Percentiles rank a stretch among this genome's conserved stretches.
phyloP scores from a whole-genome alignment of 1,140 invertebrate genomes.

The Drosophila orosa region DNA sequence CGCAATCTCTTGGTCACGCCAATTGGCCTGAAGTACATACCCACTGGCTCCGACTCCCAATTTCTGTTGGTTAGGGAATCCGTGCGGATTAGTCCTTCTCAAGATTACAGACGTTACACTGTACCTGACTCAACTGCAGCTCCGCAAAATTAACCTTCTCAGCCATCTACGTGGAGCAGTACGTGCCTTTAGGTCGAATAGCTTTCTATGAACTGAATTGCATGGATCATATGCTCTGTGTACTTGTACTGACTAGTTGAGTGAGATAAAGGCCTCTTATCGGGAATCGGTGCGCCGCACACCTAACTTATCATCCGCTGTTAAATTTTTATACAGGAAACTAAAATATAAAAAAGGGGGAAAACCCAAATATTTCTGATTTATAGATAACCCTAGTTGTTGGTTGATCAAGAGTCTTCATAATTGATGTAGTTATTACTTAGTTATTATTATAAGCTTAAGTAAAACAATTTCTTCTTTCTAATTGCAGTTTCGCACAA shows the following conservation, averaged over 20 bases:
- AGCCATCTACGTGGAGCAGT: constrained; percentile 2
- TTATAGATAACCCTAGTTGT: too few species aligned
- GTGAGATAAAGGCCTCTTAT: constrained; percentile 30
- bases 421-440: too few species aligned
- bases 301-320: background rate
- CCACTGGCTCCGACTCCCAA: constrained; percentile 11
- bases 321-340: background rate
- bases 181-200: background rate
- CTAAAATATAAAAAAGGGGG: background rate
- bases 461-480: background rate
- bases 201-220: constrained; percentile 4
- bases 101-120: background rate
- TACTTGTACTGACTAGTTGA: background rate
- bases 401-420: too few species aligned
- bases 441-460: background rate
- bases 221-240: background rate
- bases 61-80: background rate
- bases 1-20: constrained; percentile 9
- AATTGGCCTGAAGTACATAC: constrained; percentile 6
- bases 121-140: constrained; percentile 8
- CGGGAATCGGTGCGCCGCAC: background rate
- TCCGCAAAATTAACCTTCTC: constrained; percentile 12
- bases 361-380: background rate
- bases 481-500: constrained; percentile 60
- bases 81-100: background rate